phyloP scores from a whole-genome alignment of 2,888 invertebrate genomes.

The Ctena decussata region DNA sequence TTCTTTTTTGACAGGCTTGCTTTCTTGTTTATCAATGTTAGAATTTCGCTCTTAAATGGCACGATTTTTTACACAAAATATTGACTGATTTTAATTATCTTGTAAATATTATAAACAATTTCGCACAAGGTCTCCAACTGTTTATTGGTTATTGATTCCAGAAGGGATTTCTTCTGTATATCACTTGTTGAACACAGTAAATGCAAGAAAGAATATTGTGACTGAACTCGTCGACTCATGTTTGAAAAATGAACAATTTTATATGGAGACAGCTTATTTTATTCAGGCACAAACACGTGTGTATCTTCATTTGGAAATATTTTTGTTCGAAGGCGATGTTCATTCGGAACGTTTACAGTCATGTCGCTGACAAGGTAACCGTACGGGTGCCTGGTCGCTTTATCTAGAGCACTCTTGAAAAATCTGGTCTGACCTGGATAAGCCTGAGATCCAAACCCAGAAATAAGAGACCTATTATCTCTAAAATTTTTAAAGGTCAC shows the following conservation, averaged over 20 bases:
- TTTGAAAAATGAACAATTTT: too few species aligned
- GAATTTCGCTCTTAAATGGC: slow-evolving; percentile 7
- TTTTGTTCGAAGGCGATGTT: slow-evolving; percentile 17
- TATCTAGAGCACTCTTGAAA: slow-evolving; percentile 23
- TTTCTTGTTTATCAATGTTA: background rate
- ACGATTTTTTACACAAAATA: background rate
- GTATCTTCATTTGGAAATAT: slow-evolving; percentile 24
- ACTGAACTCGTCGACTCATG: slow-evolving; percentile 13
- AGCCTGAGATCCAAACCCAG: slow-evolving; percentile 21
- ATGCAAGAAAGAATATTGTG: too few species aligned
- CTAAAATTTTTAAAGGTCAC: slow-evolving; percentile 30
- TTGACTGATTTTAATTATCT: background rate
- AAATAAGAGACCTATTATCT: slow-evolving; percentile 15
- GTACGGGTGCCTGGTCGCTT: slow-evolving; percentile 4
- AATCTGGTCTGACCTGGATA: slow-evolving; percentile 19
- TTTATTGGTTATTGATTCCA: slow-evolving; percentile 2
- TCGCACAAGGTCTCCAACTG: slow-evolving; percentile 3
- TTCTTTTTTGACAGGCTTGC: background rate
- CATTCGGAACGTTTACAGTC: background rate
- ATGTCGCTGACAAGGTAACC: too few species aligned
- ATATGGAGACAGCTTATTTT: background rate
- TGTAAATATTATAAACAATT: slow-evolving; percentile 11
- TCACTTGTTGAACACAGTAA: slow-evolving; percentile 7
- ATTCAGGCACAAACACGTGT: background rate
- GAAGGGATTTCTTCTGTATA: slow-evolving; percentile 8